Conservation (phyloP, 2,888 invertebrate genomes). For the Dicroscelio sp. region DNA sequence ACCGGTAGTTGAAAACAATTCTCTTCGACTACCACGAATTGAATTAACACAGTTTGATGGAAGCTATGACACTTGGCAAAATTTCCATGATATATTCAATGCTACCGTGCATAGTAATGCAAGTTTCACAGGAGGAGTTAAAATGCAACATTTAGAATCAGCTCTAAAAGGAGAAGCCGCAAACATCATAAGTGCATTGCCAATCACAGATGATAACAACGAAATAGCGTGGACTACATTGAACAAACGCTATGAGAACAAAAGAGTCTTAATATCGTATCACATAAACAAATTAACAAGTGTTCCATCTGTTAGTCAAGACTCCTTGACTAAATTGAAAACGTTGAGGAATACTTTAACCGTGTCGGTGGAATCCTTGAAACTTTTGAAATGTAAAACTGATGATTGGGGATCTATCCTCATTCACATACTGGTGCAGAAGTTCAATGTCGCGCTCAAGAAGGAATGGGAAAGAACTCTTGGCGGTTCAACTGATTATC, state of each 20-base stretch:
- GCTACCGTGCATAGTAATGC: neutral
- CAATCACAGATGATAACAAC: slow-evolving; percentile 5
- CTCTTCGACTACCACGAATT: neutral
- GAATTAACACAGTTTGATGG: neutral
- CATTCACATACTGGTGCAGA: neutral
- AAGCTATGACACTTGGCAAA: neutral
- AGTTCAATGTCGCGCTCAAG: neutral
- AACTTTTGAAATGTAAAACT: neutral
- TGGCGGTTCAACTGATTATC: neutral
- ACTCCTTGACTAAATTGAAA: neutral
- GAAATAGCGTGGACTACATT: neutral
- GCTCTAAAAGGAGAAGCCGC: neutral
- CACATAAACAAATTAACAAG: neutral
- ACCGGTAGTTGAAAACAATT: neutral
- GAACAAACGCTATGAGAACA: neutral
- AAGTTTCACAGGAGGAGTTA: neutral
- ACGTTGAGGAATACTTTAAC: neutral
- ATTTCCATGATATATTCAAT: neutral
- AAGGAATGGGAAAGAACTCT: neutral
- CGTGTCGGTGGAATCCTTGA: neutral
- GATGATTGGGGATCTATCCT: neutral
- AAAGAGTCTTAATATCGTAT: neutral
- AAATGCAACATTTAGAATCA: neutral
- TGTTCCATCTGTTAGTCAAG: neutral
- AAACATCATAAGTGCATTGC: neutral